These are phyloP conservation scores for Callaeas wilsoni DNA, from an alignment of 2,113 vertebrate species.

Conservation along the genomic window DNA sequence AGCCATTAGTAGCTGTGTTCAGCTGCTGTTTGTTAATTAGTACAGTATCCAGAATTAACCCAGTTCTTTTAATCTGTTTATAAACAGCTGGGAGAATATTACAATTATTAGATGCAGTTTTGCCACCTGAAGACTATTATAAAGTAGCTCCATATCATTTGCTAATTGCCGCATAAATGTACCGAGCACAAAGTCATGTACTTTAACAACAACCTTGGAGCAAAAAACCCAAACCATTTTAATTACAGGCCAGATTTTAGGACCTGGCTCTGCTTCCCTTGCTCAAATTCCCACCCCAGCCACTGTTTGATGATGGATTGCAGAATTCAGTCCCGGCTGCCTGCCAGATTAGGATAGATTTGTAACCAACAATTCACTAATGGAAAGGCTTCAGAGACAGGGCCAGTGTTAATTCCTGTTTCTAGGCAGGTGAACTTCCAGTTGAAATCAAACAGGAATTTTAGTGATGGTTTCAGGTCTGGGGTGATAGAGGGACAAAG, in stretches of 20 bases:
- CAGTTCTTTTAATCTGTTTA: slow-evolving; percentile 43
- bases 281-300: background rate
- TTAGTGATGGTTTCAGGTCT: background rate
- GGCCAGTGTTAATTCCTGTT: background rate
- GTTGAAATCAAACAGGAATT: background rate
- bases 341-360: background rate
- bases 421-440: background rate
- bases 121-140: slow-evolving; percentile 43
- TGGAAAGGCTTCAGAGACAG: background rate
- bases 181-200: background rate
- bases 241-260: background rate
- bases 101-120: background rate
- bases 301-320: background rate
- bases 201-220: background rate
- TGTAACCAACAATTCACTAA: background rate
- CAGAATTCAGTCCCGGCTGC: background rate
- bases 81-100: slow-evolving; percentile 42
- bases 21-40: slow-evolving; percentile 59
- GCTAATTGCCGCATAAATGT: slow-evolving; percentile 7
- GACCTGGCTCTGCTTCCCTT: background rate
- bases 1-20: slow-evolving; percentile 40
- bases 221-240: background rate
- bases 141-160: background rate
- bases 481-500: background rate
- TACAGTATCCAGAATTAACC: slow-evolving; percentile 56